Evolutionary conservation across 2,888 invertebrate species (phyloP), one percentile per base, ranked within the genome.

Genomic region (Himalopsyche japonica): DNA sequence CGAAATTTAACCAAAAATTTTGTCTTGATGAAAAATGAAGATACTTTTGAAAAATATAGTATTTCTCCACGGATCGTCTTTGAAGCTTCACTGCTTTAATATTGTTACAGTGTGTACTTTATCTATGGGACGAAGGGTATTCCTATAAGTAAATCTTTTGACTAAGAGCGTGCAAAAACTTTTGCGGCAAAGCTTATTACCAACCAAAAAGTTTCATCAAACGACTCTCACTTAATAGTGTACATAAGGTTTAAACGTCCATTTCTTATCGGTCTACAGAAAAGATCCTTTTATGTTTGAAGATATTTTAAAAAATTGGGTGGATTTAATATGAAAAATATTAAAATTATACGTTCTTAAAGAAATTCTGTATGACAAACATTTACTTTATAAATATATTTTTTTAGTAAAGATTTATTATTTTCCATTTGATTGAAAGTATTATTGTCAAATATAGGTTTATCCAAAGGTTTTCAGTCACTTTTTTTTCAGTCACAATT

Each of bases 101-200:
- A 20, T 5, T 57, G 15, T 15, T 43, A 20, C 20, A 20, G 57
- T 57, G 57, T 57, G n/a, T 57, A 57, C 15, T 57, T 24, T 57
- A 57, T 57, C 57, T 57, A 57, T 57, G 24, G 57, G 57, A 81
- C 27, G 70, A 47, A 81, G 64, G 81, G 27, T 70, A 20, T 37
- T 34, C 47, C 70, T 37, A 64, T 37, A 43, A 70, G 70, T 43
- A 79, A 81, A 81, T 81, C 81, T 81, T 81, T 30, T 76, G 76
- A 81, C 81, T 81, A 57, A 32, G 48, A 76, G 81, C 81, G 81
- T 81, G 81, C 76, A 76, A 27, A 48, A 47, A 48, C 76, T 76
- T 76, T 48, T 27, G 47, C 76, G 76, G 76, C 81, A 81, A 81
- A 81, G 81, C 81, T 81, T 81, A 81, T 76, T 12, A 81, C 81